These are phyloP conservation scores for Plebejus argus DNA, from an alignment of 2,888 invertebrate genomes.

Conservation along the genomic window DNA sequence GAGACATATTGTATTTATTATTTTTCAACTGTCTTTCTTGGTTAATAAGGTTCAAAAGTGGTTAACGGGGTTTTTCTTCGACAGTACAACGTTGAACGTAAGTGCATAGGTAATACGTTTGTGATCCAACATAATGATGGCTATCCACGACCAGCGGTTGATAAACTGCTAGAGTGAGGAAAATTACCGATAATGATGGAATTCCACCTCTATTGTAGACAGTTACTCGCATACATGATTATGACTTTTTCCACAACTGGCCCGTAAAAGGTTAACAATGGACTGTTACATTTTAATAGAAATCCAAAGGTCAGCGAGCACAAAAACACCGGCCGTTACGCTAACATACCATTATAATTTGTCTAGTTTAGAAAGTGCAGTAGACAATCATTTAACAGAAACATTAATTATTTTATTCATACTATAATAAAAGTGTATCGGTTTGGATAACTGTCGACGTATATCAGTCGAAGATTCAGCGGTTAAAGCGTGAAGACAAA, in stretches of 20 bases:
- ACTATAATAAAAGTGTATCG: neutral
- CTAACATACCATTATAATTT: conserved; percentile 5
- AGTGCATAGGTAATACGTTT: conserved; percentile 4
- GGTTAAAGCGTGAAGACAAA: neutral
- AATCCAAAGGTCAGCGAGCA: conserved; percentile 25
- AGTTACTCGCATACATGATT: conserved; percentile 19
- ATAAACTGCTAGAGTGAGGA: conserved; percentile 27
- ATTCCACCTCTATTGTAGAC: conserved; percentile 18
- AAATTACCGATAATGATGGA: conserved; percentile 24
- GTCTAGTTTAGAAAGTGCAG: neutral
- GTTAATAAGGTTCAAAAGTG: no score
- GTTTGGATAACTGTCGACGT: neutral
- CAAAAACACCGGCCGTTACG: conserved; percentile 18
- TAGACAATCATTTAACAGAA: neutral
- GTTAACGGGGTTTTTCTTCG: neutral
- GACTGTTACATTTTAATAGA: conserved; percentile 28
- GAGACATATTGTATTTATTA: no score
- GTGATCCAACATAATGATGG: neutral
- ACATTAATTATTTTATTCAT: neutral
- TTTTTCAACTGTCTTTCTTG: no score
- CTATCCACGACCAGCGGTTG: conserved; percentile 4
- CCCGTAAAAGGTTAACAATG: conserved; percentile 21
- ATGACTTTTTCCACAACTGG: conserved; percentile 5
- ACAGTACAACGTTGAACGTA: neutral
- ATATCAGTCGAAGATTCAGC: neutral